Evolutionary conservation across 1,140 invertebrate species (phyloP).

Genomic region (Gonatopus flavifemur): DNA sequence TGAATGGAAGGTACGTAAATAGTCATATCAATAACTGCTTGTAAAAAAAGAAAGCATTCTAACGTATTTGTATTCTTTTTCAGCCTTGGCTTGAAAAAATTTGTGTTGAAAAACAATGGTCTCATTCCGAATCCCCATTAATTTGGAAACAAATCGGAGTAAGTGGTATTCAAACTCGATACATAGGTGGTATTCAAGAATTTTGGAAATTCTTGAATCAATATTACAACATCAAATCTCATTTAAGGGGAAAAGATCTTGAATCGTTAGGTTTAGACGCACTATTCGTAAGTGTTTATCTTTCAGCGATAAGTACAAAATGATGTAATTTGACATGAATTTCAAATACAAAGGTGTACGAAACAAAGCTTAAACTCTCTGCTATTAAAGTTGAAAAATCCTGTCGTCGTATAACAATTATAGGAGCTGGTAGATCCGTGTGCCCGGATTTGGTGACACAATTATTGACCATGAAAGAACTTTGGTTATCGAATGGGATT

Average conservation of each 20-base stretch:
- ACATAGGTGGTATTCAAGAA: conserved; percentile 20
- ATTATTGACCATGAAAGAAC: conserved; percentile 20
- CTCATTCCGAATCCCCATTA: conserved; percentile 23
- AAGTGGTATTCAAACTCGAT: conserved; percentile 2
- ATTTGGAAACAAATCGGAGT: conserved; percentile 29
- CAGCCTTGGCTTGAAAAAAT: conserved; percentile 25
- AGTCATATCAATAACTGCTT: not conserved
- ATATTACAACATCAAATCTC: conserved; percentile 21
- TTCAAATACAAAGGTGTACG: conserved; percentile 6
- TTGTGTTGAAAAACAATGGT: conserved; percentile 19
- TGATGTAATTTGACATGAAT: not conserved
- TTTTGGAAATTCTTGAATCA: conserved; percentile 24
- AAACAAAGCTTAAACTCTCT: conserved; percentile 3
- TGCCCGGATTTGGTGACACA: conserved; percentile 25
- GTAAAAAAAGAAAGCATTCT: not conserved
- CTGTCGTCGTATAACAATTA: conserved; percentile 16
- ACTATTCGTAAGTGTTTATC: conserved; percentile 12
- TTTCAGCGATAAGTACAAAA: not conserved
- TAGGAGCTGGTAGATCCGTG: conserved; percentile 27
- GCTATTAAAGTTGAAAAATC: not conserved
- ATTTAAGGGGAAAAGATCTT: conserved; percentile 18
- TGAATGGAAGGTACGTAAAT: conserved; percentile 26
- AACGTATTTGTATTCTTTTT: not conserved
- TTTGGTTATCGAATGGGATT: conserved; percentile 17
- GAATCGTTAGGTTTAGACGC: conserved; percentile 17